Evolutionary conservation across 1,140 invertebrate species (phyloP), one percentile per base, ranked within the genome.

Genomic region (Triops cancriformis): DNA sequence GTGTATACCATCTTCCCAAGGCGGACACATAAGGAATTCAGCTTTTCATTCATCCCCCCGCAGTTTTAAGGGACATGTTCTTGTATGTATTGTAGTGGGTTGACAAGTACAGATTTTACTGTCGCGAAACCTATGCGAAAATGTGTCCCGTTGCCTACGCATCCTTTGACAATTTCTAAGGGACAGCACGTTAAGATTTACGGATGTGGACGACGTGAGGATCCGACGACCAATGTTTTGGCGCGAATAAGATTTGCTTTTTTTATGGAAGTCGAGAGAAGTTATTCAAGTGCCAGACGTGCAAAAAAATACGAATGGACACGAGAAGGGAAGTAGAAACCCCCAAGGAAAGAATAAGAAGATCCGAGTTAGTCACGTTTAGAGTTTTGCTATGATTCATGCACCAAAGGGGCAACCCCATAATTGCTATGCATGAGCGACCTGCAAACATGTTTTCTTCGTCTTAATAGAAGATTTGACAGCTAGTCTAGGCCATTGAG

Each of bases 261-360:
- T 64, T 64, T 18, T 64, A 14, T 64, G 5, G 6, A 64, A 14
- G 0, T n/a, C 10, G 14, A 64, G 23, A 14, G n/a, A 64, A 64
- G 51, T 18, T 18, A 64, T 18, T 64, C 18, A 64, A 64, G 51
- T 12, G 7, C 51, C 51, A 64, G 51, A 64, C 51, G 23, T 64
- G 51, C 51, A 64, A 64, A 64, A n/a, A 64, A 64, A 64, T 64
- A 64, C n/a, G 7, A 14, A 4, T 9, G 18, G 51, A 23, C 51
- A 64, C 51, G 51, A 64, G 51, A 64, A 64, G 51, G 51, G 51
- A 64, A 64, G 51, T 64, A 0, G 51, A 64, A 64, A 64, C 51
- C 51, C 51, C 7, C 31, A 37, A 37, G 51, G 23, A 64, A 23
- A 64, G 51, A 64, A 64, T 64, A 64, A 64, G 14, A 64, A 10